Evolutionary conservation across 2,888 invertebrate genomes (phyloP).

Genomic region (Idaea straminata): DNA sequence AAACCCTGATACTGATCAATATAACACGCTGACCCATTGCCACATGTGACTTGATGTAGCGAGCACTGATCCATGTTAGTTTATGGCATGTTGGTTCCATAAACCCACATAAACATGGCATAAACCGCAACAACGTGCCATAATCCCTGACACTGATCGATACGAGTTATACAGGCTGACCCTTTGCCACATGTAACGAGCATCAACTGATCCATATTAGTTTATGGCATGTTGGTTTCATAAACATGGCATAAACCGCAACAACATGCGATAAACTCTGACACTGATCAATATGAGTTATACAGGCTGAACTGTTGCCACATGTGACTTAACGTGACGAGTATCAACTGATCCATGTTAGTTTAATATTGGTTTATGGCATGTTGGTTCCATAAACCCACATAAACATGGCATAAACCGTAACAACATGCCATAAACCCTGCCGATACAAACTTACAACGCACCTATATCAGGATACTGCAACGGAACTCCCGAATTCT

Average conservation of each 20-base stretch:
- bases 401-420: not conserved
- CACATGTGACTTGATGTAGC: not conserved
- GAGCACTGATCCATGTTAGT: not conserved
- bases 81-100: not conserved
- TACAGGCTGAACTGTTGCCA: too few species aligned
- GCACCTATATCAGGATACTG: slow-evolving; percentile 93
- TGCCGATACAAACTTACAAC: slow-evolving; percentile 75
- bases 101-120: not conserved
- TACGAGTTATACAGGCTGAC: too few species aligned
- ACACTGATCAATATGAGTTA: not conserved
- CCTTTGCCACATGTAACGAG: too few species aligned
- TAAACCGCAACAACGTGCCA: not conserved
- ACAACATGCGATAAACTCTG: not conserved
- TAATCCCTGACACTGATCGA: not conserved
- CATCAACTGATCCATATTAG: too few species aligned
- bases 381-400: not conserved
- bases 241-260: not conserved
- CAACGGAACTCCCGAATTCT: slow-evolving; percentile 92
- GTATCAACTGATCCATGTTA: too few species aligned
- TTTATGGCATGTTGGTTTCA: not conserved
- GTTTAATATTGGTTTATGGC: too few species aligned
- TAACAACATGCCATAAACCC: not conserved
- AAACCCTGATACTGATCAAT: not conserved
- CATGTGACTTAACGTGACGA: too few species aligned
- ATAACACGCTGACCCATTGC: too few species aligned